Evolutionary conservation across 2,113 vertebrate species (phyloP).

Genomic region (Ptychochromis oligacanthus): DNA sequence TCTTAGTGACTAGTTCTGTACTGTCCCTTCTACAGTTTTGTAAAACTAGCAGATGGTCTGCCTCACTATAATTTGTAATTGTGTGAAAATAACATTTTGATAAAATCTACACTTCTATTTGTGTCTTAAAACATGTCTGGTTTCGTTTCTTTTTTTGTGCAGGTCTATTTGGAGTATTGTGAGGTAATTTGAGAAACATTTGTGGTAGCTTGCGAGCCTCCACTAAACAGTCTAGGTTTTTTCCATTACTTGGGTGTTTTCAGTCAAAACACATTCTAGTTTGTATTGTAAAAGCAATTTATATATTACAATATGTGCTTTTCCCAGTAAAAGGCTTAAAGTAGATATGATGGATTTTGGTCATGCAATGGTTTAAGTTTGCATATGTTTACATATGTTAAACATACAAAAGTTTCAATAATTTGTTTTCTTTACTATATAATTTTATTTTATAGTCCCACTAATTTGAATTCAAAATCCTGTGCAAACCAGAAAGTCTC

Average conservation of each 20-base stretch:
- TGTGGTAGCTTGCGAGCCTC: neutral
- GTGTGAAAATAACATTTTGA: too few species aligned
- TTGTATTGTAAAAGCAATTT: too few species aligned
- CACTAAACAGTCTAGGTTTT: neutral
- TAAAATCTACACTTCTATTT: neutral
- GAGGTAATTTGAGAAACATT: neutral
- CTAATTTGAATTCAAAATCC: constrained; percentile 15
- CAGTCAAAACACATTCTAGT: too few species aligned
- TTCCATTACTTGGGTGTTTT: too few species aligned
- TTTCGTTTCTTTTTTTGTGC: constrained; percentile 45
- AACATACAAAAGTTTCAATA: too few species aligned
- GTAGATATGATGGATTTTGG: neutral
- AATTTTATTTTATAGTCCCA: constrained; percentile 43
- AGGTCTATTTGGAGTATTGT: constrained; percentile 31
- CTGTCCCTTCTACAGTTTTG: neutral
- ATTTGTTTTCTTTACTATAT: neutral
- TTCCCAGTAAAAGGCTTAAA: constrained; percentile 15
- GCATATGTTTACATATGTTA: too few species aligned
- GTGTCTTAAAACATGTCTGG: neutral
- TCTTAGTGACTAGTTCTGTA: neutral
- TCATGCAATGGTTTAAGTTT: too few species aligned
- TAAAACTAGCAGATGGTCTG: neutral
- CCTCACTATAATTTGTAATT: constrained; percentile 1
- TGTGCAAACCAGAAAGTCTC: constrained; percentile 6
- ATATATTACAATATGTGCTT: too few species aligned